Conservation (phyloP, 2,888 invertebrate genomes). For the Drosophila gaucha region DNA sequence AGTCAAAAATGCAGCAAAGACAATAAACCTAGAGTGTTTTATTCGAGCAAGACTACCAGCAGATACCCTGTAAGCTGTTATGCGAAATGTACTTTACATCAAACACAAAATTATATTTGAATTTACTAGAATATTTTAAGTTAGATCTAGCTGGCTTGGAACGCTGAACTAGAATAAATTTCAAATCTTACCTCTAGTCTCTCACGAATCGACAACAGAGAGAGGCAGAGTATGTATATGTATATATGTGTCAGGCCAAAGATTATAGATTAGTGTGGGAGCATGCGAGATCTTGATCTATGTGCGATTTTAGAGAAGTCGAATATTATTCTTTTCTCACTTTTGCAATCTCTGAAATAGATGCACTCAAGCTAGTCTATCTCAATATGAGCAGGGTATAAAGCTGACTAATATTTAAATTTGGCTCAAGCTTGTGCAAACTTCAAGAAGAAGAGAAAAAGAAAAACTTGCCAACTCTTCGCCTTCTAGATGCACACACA, state of each 20-base stretch:
- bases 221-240: no score
- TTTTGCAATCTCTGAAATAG: background rate
- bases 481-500: background rate
- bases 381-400: background rate
- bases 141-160: no score
- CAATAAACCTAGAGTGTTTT: background rate
- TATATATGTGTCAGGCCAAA: no score
- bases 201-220: no score
- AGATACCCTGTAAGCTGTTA: background rate
- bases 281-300: no score
- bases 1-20: slow-evolving; percentile 6
- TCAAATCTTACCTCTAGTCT: no score
- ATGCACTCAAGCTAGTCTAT: background rate
- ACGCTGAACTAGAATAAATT: no score
- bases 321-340: background rate
- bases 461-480: slow-evolving; percentile 12
- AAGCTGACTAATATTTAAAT: slow-evolving; percentile 4
- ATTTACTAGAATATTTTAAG: no score
- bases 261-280: no score
- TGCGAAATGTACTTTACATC: no score
- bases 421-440: slow-evolving; percentile 1
- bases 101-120: no score
- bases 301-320: background rate
- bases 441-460: slow-evolving; percentile 1
- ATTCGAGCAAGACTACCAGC: background rate